Conservation (phyloP, 2,113 vertebrate genomes). For the Pampusana beccarii region DNA sequence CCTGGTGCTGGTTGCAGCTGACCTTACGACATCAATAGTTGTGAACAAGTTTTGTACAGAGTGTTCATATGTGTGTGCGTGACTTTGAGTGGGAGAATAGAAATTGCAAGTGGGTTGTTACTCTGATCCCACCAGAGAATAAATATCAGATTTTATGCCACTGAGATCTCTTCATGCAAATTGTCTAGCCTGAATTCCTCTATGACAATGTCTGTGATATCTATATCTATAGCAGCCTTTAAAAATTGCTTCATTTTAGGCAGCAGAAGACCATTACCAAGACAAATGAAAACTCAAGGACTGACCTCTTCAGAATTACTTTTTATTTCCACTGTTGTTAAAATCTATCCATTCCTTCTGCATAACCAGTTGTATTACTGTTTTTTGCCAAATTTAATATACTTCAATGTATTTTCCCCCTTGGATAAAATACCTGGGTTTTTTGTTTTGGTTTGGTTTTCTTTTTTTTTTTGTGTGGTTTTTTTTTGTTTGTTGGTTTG, state of each 20-base stretch:
- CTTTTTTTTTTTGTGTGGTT: neutral
- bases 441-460: no score
- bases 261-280: neutral
- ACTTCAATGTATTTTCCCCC: neutral
- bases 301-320: neutral
- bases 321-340: neutral
- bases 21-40: accelerated
- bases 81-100: neutral
- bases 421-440: neutral
- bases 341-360: neutral
- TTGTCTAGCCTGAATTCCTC: neutral
- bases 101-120: neutral
- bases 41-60: neutral
- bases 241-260: neutral
- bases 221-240: neutral
- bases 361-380: neutral
- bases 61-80: accelerated
- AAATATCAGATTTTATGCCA: neutral
- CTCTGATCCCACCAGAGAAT: neutral
- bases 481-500: no score
- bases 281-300: neutral
- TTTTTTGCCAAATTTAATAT: neutral
- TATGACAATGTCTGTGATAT: neutral
- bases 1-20: neutral
- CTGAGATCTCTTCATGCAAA: neutral